Evolutionary conservation across 2,888 invertebrate species (phyloP), one percentile per base, ranked within the genome.

Genomic region (Polydrusus pterygomalis): DNA sequence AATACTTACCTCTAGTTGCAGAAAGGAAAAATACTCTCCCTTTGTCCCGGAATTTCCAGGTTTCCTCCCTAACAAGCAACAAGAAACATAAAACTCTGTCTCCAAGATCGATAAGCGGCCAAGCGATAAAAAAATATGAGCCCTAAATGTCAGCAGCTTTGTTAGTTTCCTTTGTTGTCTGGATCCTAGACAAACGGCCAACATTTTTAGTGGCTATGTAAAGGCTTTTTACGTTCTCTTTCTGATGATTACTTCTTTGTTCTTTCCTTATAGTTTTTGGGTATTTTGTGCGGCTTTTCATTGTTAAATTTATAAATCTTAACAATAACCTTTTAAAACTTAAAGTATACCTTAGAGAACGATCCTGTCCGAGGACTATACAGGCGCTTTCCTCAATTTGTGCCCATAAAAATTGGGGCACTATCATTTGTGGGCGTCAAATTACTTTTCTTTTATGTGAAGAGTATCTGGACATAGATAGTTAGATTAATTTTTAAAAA

Each of bases 151-250:
- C 77, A 70, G 70, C 74, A 70, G 73, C 74, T 68, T 70, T 54
- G 62, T 70, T 25, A 69, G 63, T 64, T 74, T 64, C 58, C 77
- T 77, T 77, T 77, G 77, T 77, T 70, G 77, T 77, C 77, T 77
- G 77, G 74, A 68, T 64, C 20, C 69, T 73, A 69, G 73, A 77
- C 74, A 71, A 76, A 69, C 76, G 63, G 34, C 64, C 62, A 73
- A 73, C 73, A 60, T 68, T 73, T 70, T 73, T 73, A 73, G 73
- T 70, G 47, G 49, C 70, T 65, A 60, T 70, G 75, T 70, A 74
- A 70, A 74, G 64, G 20, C 38, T 75, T 70, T 74, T 65, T 65
- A 60, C 58, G 30, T 58, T 56, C 49, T 65, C 58, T 43, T 64
- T 64, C 30, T 8, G 20, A 40, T 54, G 63, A 40, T 70, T 70